Evolutionary conservation across 2,797 vertebrate genomes (phyloP), one percentile per base, ranked within the genome.

Genomic region (Halcyon chelicuti): DNA sequence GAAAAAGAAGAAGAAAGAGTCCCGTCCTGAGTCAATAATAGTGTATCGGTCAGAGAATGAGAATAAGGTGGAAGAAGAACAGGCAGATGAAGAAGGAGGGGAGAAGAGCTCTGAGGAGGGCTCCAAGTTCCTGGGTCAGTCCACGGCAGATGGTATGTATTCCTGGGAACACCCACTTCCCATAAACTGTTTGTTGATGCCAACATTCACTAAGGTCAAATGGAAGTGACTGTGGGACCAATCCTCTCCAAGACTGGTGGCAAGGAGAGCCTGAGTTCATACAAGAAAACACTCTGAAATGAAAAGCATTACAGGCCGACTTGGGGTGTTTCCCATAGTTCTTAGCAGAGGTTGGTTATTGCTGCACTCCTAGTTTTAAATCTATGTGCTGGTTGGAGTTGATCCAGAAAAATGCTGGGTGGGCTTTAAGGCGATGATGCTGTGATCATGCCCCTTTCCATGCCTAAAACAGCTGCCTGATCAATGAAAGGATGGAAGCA

Each of bases 21-120:
- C 98, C 6, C 98, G 99, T 14, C 99, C 99, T 0, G 99, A 99
- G 97, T 99, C 99, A 75, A 99, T 99, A 74, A 99, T 99, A 28
- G 98, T 99, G 29, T 99, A 99, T 97, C 98, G 99, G 19, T 99
- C 99, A 1, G 99, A 99, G 33, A 98, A 97, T n/a, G 99, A 99
- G 92, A 98, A 97, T 94, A 96, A 88, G 6, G 97, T 98, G 16
- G 98, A 98, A 74, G 99, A 99, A 68, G 98, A 98, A 20, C 98
- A 97, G 42, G 98, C 44, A 0, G 97, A 97, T 37, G 99, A 99
- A 91, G 98, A 99, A 83, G 98, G 98, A 86, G 96, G 97, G 23
- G 98, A 98, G 89, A 99, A 98, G 79, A 99, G 91, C 91, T 96
- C 97, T 6, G 99, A 99, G 87, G 99, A 99, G 96, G 99, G 98